These are phyloP conservation scores for Lophochroa leadbeateri DNA, from an alignment of 2,113 vertebrate species.

Conservation along the genomic window DNA sequence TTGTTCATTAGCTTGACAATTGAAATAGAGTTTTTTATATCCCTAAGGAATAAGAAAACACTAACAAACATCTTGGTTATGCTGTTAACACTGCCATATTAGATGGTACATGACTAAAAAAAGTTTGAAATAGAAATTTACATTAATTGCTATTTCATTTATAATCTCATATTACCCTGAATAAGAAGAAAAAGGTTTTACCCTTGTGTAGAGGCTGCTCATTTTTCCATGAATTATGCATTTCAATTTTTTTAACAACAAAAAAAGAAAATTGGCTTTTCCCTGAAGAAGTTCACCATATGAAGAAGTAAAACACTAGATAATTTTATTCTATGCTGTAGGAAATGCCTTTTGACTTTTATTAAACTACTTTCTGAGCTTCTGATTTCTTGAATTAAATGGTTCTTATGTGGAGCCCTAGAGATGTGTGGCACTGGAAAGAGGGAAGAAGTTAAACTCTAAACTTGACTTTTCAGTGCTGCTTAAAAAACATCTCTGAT, in stretches of 20 bases:
- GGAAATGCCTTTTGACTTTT: slow-evolving; percentile 30
- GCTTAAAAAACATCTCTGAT: neutral
- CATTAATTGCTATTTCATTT: neutral
- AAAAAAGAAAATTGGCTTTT: neutral
- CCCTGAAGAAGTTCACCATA: neutral
- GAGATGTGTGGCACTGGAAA: neutral
- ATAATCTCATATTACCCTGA: neutral
- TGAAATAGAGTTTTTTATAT: neutral
- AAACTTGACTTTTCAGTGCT: neutral
- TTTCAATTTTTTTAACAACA: neutral
- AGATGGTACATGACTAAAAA: neutral
- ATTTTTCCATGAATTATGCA: neutral
- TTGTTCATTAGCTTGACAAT: neutral
- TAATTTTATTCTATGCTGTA: neutral
- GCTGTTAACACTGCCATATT: neutral
- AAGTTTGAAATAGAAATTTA: neutral
- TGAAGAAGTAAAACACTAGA: slow-evolving; percentile 6
- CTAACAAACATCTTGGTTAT: neutral
- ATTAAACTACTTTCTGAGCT: neutral
- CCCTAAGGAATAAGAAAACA: neutral
- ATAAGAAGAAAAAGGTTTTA: neutral
- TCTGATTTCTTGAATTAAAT: slow-evolving; percentile 11
- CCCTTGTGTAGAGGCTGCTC: neutral
- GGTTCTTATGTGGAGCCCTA: neutral
- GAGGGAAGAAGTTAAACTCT: neutral